Evolutionary conservation across 2,797 vertebrate species (phyloP), one percentile per base, ranked within the genome.

Genomic region (Myotis pilosus): DNA sequence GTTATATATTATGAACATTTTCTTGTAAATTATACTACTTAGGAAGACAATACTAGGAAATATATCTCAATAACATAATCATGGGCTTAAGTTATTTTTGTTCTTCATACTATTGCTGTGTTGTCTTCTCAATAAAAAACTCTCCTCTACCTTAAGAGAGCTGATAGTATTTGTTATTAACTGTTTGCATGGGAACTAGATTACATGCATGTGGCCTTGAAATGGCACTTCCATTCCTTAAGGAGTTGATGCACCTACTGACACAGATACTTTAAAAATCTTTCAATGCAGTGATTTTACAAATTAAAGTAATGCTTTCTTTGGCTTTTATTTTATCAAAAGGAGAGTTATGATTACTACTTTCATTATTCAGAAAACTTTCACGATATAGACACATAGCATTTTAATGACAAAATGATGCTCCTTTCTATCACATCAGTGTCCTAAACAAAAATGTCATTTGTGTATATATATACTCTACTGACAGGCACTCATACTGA

Each of bases 401-500:
- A 94, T 93, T 86, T 83, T 15, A 79, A 89, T 83, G 62, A 83
- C 51, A 96, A 81, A 19, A 4, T 55, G 13, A 92, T 93, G 33
- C 75, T 82, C 8, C 25, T 78, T 69, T 84, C 66, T 81, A 74
- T 12, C 41, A 19, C 79, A 79, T 74, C 36, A 75, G 30, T 79
- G 25, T 94, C 23, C 0, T 0, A 91, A 84, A 55, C 36, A 88
- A 91, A 51, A 76, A 57, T 84, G 64, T 3, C 33, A 72, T 44
- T 66, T 96, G 36, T 62, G 44, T 60, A 44, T 41, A 41, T 60
- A 23, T 64, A 53, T 0, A 0, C 25, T 71, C 76, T 83, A 53
- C 23, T 68, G 83, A 87, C 0, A 89, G 62, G 19, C 55, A 90
- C 51, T 92, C 83, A 44, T 47, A 87, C 0, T 87, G 51, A 51